Base-by-base conservation (phyloP, 2,888 invertebrate species). In the Aporophyla lueneburgensis region DNA sequence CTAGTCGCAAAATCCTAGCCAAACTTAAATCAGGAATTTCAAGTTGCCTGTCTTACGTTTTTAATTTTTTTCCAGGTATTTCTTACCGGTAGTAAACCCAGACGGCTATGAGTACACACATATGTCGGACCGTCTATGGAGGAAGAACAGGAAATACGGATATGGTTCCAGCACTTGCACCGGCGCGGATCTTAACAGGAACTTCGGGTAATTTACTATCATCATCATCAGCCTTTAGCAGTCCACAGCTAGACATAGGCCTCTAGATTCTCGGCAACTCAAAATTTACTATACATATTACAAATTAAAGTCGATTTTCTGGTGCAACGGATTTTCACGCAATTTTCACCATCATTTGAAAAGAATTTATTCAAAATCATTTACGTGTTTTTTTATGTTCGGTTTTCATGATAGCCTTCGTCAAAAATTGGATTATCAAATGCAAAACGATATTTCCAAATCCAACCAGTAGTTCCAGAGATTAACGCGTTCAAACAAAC, bases 51-150 rank as follows among this genome's bases (percentile, higher is more conserved):
- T 56, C 1, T 33, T 40, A 63, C 4, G 9, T 10, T 19, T 67
- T 78, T 27, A 2, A 46, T 63, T 16, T 16, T 5, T 72, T 77
- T n/a, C 16, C 84, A 97, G 97, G 97, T 98, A 98, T 90, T 97
- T 98, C 89, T 93, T 98, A 69, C 98, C 98, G 0, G 97, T 98
- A 43, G 97, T 98, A 58, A 98, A 98, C 93, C 98, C 98, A 12
- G 98, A 99, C 90, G 99, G 99, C 16, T 99, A 99, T 92, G 99
- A 98, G 91, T 98, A 98, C 92, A 98, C 98, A 0, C 98, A 99
- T 93, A 97, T 96, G 2, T 96, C 96, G 19, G 98, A 99, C 92
- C 97, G 99, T 71, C 94, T 99, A 68, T 99, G 99, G 99, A 97
- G 98, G 71, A 98, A 98, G 91, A 98, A 98, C 90, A 97, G 98